Conservation (phyloP, 64 coral and sea anemone species). For the Montipora cactus region DNA sequence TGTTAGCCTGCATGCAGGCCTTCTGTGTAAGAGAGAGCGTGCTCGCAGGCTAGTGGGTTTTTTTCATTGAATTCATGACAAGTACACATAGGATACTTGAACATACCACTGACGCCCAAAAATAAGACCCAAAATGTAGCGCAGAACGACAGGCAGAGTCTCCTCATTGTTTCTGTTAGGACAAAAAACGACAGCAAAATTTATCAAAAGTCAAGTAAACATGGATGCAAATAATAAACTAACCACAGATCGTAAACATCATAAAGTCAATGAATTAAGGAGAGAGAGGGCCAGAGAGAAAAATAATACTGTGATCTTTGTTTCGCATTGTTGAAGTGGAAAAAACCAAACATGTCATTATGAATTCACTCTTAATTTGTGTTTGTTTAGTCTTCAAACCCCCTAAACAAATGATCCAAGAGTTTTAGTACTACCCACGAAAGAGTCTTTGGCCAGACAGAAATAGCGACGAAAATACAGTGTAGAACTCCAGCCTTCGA, state of each 20-base stretch:
- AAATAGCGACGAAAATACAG: too few species aligned
- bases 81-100: neutral
- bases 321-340: neutral
- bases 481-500: too few species aligned
- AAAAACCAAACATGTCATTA: slow-evolving; percentile 23
- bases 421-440: too few species aligned
- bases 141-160: neutral
- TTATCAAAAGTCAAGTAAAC: neutral
- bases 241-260: neutral
- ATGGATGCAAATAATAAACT: neutral
- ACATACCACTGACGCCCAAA: slow-evolving; percentile 25
- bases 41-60: too few species aligned
- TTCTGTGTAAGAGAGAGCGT: too few species aligned
- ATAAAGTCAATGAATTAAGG: slow-evolving; percentile 8
- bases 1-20: too few species aligned
- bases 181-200: neutral
- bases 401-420: too few species aligned
- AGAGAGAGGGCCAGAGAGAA: neutral
- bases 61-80: neutral
- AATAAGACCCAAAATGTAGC: neutral
- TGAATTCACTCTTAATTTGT: too few species aligned
- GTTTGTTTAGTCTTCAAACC: too few species aligned
- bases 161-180: slow-evolving; percentile 13
- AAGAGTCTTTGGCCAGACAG: too few species aligned
- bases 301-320: neutral